phyloP scores from a whole-genome alignment of 2,888 invertebrate species.

The Polyommatus iphigenia region DNA sequence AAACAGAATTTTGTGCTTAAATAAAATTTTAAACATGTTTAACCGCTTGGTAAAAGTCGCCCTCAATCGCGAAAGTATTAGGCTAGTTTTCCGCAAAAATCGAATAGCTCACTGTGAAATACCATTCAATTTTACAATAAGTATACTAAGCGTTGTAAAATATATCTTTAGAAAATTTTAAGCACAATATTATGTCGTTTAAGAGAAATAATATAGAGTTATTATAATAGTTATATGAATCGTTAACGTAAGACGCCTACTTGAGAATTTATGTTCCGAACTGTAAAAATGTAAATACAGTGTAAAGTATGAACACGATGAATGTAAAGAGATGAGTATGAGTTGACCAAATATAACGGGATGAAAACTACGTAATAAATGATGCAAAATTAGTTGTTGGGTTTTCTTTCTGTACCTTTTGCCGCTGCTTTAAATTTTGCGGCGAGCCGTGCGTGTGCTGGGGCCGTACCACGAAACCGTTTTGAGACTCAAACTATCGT shows the following conservation, averaged over 20 bases:
- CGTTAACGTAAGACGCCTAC: slow-evolving; percentile 5
- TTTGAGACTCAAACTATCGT: no score
- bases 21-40: no score
- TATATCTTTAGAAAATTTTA: slow-evolving; percentile 19
- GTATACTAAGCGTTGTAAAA: slow-evolving; percentile 6
- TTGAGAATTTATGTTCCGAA: slow-evolving; percentile 4
- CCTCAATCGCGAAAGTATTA: not conserved
- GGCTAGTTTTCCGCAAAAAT: slow-evolving; percentile 11
- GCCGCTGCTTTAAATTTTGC: not conserved
- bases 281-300: slow-evolving; percentile 44
- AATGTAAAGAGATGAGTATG: slow-evolving; percentile 39
- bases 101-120: slow-evolving; percentile 5
- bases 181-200: not conserved
- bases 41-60: no score
- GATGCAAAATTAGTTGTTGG: slow-evolving; percentile 35
- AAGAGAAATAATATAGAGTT: not conserved
- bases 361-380: slow-evolving; percentile 51
- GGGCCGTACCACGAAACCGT: no score
- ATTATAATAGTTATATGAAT: not conserved
- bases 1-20: no score
- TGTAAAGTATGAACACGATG: slow-evolving; percentile 34
- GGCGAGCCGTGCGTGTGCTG: no score
- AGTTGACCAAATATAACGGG: slow-evolving; percentile 64
- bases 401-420: not conserved
- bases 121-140: not conserved